Evolutionary conservation across 2,888 invertebrate genomes (phyloP).

Genomic region (Chymomyza caudatula): DNA sequence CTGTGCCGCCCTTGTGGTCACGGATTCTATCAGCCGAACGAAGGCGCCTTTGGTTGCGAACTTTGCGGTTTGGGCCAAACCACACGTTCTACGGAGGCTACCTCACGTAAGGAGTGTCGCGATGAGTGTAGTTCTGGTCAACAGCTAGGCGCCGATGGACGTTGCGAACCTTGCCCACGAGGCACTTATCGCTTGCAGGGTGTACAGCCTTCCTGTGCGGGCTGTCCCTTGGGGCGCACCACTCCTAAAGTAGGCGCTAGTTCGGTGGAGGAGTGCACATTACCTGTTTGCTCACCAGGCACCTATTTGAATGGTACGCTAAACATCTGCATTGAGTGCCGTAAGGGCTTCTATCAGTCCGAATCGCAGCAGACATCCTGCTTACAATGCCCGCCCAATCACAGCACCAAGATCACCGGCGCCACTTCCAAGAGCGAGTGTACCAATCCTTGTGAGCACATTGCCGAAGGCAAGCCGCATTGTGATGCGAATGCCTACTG

Average conservation of each 20-base stretch:
- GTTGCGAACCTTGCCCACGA: constrained; percentile 93
- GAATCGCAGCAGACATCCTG: constrained; percentile 93
- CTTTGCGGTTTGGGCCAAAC: constrained; percentile 95
- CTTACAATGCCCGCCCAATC: constrained; percentile 92
- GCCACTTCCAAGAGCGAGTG: constrained; percentile 90
- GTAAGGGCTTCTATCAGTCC: constrained; percentile 93
- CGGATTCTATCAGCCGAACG: constrained; percentile 94
- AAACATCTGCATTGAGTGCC: constrained; percentile 91
- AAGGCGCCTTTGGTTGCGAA: constrained; percentile 93
- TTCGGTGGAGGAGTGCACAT: constrained; percentile 92
- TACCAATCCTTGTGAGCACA: constrained; percentile 92
- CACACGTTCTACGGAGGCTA: constrained; percentile 92
- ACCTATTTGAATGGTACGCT: constrained; percentile 91
- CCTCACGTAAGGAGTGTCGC: constrained; percentile 90
- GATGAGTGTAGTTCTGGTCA: constrained; percentile 91
- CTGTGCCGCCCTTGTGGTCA: constrained; percentile 95
- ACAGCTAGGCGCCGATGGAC: constrained; percentile 91
- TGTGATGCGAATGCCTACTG: constrained; percentile 94
- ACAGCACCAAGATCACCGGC: constrained; percentile 90
- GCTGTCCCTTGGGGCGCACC: constrained; percentile 93
- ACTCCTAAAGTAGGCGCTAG: constrained; percentile 91
- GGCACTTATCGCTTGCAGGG: constrained; percentile 93
- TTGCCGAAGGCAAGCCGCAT: constrained; percentile 86
- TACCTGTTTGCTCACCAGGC: constrained; percentile 91
- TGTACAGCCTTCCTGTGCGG: constrained; percentile 91